Percentiles rank a stretch among this genome's conserved stretches.
These are phyloP conservation scores for Halichondria panicea DNA, from an alignment of 37 sponge, comb jelly and placozoan species.

Conservation along the genomic window DNA sequence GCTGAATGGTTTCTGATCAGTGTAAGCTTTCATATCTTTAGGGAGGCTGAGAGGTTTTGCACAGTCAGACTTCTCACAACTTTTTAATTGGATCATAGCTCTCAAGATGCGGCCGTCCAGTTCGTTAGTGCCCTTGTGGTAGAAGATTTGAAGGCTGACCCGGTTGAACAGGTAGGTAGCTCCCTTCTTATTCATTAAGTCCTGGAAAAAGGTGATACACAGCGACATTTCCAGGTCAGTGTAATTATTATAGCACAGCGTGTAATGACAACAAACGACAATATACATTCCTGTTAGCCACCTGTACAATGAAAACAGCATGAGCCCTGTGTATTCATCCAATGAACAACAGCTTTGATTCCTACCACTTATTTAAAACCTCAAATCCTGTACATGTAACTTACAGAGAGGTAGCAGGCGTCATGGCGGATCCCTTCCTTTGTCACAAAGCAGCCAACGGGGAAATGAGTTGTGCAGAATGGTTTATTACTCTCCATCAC, in stretches of 20 bases:
- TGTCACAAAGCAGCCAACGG: conserved; percentile 93
- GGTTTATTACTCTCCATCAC: conserved; percentile 47
- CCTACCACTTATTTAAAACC: not conserved
- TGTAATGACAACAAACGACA: not conserved
- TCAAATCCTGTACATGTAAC: conserved; percentile 10
- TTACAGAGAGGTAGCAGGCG: conserved; percentile 75
- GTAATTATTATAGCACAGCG: not conserved
- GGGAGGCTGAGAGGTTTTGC: conserved; percentile 15
- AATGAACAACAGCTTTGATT: too few relatives aligned
- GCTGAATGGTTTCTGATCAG: conserved; percentile 8
- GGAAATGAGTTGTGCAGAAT: conserved; percentile 91
- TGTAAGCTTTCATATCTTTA: not conserved
- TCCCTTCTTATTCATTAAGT: conserved; percentile 19
- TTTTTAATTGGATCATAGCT: conserved; percentile 39
- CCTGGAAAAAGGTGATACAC: conserved; percentile 10
- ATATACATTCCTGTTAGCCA: too few relatives aligned
- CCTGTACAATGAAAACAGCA: too few relatives aligned
- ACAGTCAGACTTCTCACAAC: conserved; percentile 49
- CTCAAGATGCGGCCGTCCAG: conserved; percentile 52
- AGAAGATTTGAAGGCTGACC: conserved; percentile 70
- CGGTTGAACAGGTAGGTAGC: conserved; percentile 90
- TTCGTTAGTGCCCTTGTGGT: conserved; percentile 55
- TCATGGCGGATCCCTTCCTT: conserved; percentile 55
- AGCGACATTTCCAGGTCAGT: not conserved
- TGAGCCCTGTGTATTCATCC: too few relatives aligned